Evolutionary conservation across 1,140 invertebrate species (phyloP).

Genomic region (Drosophila jambulina): DNA sequence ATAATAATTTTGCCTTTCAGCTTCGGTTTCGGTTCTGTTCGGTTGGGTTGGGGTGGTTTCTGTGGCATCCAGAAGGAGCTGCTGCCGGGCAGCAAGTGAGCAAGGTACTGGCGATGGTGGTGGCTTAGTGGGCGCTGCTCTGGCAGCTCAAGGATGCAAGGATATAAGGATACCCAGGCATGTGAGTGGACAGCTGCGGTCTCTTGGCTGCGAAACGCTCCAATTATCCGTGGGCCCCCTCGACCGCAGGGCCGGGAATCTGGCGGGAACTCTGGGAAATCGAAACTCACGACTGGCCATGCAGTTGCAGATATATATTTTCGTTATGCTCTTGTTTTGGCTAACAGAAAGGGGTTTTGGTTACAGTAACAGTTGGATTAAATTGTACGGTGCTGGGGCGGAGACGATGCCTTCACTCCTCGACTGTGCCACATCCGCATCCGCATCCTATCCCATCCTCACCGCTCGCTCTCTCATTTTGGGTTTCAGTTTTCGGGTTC

Average conservation of each 20-base stretch:
- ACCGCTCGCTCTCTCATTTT: constrained; percentile 26
- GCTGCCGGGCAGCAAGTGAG: constrained; percentile 2
- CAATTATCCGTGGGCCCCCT: constrained; percentile 40
- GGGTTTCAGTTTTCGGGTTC: background rate
- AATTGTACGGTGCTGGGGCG: constrained; percentile 60
- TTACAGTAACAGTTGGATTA: constrained; percentile 74
- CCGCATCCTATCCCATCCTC: constrained; percentile 37
- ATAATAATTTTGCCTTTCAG: constrained; percentile 76
- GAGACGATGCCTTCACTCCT: background rate
- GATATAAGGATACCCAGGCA: constrained; percentile 4
- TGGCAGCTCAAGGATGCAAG: constrained; percentile 11
- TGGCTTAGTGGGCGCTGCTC: constrained; percentile 9
- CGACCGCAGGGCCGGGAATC: constrained; percentile 2
- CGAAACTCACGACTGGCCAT: constrained; percentile 39
- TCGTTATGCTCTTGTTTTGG: constrained; percentile 40
- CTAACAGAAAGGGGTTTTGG: constrained; percentile 52
- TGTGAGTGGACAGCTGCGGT: constrained; percentile 50
- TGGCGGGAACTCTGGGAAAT: constrained; percentile 4
- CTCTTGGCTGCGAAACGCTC: constrained; percentile 34
- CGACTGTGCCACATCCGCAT: background rate
- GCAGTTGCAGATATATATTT: constrained; percentile 70
- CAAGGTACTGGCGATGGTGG: background rate
- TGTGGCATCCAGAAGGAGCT: constrained; percentile 27
- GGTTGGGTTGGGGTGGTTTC: constrained; percentile 15
- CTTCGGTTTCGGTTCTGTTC: constrained; percentile 32